Percentiles rank a stretch among this genome's conserved stretches.
phyloP scores from a whole-genome alignment of 2,797 vertebrate species.

The Mus caroli region DNA sequence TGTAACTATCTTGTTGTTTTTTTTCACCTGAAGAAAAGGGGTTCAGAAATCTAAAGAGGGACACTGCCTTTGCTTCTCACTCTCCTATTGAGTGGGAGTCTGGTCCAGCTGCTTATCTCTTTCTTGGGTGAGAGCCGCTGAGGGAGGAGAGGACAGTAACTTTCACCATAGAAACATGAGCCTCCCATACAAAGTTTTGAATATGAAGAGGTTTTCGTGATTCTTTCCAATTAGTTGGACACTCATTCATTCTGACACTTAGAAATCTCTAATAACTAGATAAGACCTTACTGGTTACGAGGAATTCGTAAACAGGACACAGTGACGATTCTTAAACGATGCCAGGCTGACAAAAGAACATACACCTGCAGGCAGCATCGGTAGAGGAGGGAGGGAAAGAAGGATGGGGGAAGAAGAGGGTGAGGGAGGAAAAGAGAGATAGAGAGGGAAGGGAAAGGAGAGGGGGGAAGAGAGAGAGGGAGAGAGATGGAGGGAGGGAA shows the following conservation, averaged over 20 bases:
- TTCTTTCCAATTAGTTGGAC: not conserved
- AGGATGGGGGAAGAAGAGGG: too few relatives aligned
- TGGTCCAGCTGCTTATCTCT: constrained; percentile 16
- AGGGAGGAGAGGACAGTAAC: constrained; percentile 8
- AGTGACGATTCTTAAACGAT: not conserved
- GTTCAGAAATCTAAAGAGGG: constrained; percentile 1
- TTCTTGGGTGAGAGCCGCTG: not conserved
- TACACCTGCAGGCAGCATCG: not conserved
- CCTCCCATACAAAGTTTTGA: not conserved
- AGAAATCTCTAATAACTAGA: not conserved
- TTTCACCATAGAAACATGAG: constrained; percentile 44
- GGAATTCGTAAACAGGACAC: not conserved
- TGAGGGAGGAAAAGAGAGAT: too few relatives aligned
- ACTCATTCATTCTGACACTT: not conserved
- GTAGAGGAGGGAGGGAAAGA: not conserved
- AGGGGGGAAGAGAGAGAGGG: too few relatives aligned
- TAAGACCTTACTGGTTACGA: not conserved
- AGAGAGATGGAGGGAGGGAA: too few relatives aligned
- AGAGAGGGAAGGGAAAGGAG: too few relatives aligned
- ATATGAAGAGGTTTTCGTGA: not conserved
- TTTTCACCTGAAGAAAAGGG: constrained; percentile 54
- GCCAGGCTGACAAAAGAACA: not conserved
- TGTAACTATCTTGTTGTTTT: constrained; percentile 38
- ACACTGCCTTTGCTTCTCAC: constrained; percentile 37
- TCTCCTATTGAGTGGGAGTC: not conserved